Evolutionary conservation across 2,113 vertebrate species (phyloP), one percentile per base, ranked within the genome.

Genomic region (Psilopogon haemacephalus): DNA sequence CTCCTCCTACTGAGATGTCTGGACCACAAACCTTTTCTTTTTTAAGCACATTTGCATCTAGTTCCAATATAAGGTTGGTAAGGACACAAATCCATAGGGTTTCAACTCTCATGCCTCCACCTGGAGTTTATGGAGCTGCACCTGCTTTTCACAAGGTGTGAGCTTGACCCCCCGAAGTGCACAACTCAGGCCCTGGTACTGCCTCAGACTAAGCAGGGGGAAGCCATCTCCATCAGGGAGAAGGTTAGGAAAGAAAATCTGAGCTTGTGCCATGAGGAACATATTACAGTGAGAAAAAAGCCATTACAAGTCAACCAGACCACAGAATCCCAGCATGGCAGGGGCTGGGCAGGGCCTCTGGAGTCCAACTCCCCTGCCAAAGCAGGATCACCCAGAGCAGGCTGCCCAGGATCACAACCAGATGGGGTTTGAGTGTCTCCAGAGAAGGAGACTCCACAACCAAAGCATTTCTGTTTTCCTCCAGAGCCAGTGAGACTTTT

Each of bases 81-180:
- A 13, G 59, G 16, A 50, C 2, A 8, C 3, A 84, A 67, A 52
- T 59, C 70, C 38, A 10, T 3, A 24, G 69, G 78, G 28, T 59
- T 84, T 48, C 10, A 2, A 7, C 2, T 2, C 28, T 5, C 70
- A 2, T 5, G 70, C 11, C 55, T 72, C 84, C 89, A 87, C 2
- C 62, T 93, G 86, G 63, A 95, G 70, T 54, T 84, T n/a, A 81
- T 12, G 58, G 65, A 76, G 63, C 28, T 78, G 84, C 84, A 92
- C 88, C 84, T 93, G 88, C 88, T 75, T 82, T 95, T 81, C 84
- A 86, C 50, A 68, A 75, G 80, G 89, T 85, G 92, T 18, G 82
- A 95, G 63, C 1, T 48, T 64, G 82, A 59, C 69, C 85, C 71
- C 76, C 42, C 80, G 24, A 5, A 35, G 70, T 1, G 81, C 77